These are phyloP conservation scores for Leptoteleia sp. DNA, from an alignment of 1,140 invertebrate genomes.

Conservation along the genomic window DNA sequence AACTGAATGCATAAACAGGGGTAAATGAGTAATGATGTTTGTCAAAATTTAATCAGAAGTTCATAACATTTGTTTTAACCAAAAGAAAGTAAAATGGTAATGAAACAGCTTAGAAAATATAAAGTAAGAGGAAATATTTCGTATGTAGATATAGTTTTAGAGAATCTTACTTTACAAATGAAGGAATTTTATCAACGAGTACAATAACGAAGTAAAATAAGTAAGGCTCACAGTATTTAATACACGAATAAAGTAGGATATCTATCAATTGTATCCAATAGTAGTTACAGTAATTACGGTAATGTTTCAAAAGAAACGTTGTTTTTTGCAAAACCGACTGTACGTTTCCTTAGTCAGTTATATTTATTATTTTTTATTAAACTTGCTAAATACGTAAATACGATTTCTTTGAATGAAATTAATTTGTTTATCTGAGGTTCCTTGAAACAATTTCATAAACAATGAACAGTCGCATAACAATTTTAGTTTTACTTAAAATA, in stretches of 20 bases:
- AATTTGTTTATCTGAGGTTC: no score
- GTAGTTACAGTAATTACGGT: conserved; percentile 1
- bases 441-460: no score
- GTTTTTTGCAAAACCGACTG: no score
- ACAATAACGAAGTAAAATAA: conserved; percentile 58
- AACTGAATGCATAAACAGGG: conserved; percentile 5
- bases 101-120: conserved; percentile 22
- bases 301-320: no score
- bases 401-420: no score
- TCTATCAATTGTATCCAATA: conserved; percentile 4
- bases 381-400: no score
- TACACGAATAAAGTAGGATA: conserved; percentile 23
- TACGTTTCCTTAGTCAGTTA: no score
- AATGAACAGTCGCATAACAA: no score
- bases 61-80: conserved; percentile 12
- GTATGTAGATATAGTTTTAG: conserved; percentile 45
- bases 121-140: conserved; percentile 16
- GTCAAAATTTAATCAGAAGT: conserved; percentile 17
- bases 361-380: no score
- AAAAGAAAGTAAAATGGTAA: conserved; percentile 25
- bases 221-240: conserved; percentile 37
- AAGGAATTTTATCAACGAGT: conserved; percentile 59
- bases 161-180: conserved; percentile 35
- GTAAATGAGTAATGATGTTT: conserved; percentile 13
- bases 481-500: no score